These are phyloP conservation scores for Gerris lacustris DNA, from an alignment of 2,888 invertebrate genomes.

Conservation along the genomic window DNA sequence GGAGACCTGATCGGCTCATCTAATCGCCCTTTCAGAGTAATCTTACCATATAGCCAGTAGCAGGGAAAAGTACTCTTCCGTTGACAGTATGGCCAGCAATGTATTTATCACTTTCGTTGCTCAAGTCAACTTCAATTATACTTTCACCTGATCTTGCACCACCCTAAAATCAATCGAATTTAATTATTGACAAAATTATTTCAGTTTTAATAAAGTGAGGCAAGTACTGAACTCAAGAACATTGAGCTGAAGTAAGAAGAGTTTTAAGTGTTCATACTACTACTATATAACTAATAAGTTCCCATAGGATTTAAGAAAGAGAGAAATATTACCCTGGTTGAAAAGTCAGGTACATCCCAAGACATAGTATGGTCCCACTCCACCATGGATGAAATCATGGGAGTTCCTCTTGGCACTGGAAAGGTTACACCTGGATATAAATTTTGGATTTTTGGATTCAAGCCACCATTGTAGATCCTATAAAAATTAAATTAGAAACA, in stretches of 20 bases:
- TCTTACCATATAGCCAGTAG: constrained; percentile 76
- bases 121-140: constrained; percentile 62
- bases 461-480: constrained; percentile 64
- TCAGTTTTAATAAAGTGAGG: too few species aligned
- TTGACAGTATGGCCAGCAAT: constrained; percentile 81
- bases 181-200: too few species aligned
- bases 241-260: too few species aligned
- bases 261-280: too few species aligned
- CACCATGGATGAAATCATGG: constrained; percentile 73
- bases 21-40: too few species aligned
- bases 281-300: too few species aligned
- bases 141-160: constrained; percentile 58
- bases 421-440: constrained; percentile 56
- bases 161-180: constrained; percentile 12
- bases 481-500: too few species aligned
- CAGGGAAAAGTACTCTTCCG: constrained; percentile 86
- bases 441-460: constrained; percentile 57
- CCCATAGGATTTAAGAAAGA: too few species aligned
- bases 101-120: constrained; percentile 60
- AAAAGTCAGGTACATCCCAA: constrained; percentile 75
- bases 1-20: too few species aligned
- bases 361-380: constrained; percentile 85
- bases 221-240: too few species aligned
- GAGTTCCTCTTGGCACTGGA: constrained; percentile 85
- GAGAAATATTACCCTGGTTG: constrained; percentile 28